phyloP scores from a whole-genome alignment of 2,113 vertebrate genomes.

The Prunella fulvescens region DNA sequence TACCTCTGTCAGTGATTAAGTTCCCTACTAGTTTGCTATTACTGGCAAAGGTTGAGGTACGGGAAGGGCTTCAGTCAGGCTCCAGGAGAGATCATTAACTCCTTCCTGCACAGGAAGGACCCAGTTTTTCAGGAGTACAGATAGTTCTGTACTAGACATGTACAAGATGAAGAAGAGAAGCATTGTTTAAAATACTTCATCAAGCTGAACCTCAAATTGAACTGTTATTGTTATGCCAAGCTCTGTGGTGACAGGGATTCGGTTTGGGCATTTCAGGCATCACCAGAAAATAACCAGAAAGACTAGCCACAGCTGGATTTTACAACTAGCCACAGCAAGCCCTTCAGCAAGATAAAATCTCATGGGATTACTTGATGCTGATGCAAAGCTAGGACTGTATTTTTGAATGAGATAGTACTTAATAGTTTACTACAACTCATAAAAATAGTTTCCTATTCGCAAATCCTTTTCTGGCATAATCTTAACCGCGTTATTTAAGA shows the following conservation, averaged over 20 bases:
- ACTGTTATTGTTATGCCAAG: neutral
- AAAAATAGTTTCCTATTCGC: constrained; percentile 9
- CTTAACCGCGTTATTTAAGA: neutral
- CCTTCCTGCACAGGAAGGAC: neutral
- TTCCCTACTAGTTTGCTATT: neutral
- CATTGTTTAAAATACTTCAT: neutral
- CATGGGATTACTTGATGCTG: neutral
- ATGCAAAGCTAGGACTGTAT: neutral
- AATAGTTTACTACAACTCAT: neutral
- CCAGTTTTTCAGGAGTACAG: neutral
- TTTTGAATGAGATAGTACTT: neutral
- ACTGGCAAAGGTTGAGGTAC: neutral
- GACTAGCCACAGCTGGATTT: neutral
- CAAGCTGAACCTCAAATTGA: neutral
- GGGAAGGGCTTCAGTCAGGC: neutral
- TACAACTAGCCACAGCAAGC: neutral
- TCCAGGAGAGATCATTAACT: neutral
- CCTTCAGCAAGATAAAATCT: neutral
- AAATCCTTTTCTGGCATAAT: neutral
- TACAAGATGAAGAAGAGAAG: neutral
- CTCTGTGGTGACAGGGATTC: neutral
- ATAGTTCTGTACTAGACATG: neutral
- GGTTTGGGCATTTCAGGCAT: neutral
- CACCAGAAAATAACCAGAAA: neutral
- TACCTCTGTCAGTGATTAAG: neutral